Base-by-base conservation (phyloP, 2,888 invertebrate genomes). In the Yponomeuta evonymella region DNA sequence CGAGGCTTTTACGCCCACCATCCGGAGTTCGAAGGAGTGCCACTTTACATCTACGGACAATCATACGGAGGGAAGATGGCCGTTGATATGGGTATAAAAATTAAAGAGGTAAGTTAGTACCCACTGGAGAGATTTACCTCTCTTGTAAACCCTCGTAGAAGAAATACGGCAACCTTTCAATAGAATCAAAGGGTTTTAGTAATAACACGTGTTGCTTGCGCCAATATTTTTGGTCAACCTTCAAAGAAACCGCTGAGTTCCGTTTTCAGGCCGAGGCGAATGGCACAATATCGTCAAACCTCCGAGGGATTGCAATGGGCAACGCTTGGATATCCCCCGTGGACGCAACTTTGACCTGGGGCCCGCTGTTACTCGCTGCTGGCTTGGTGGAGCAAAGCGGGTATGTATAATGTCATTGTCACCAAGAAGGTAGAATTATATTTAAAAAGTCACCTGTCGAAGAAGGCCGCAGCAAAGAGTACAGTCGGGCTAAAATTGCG, bases 31-130 rank as follows among this genome's bases (percentile, higher is more conserved):
- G 93, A 94, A 82, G 90, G 87, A 11, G 94, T 95, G 0, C 96
- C 97, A 0, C 90, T 97, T 58, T 98, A 97, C 81, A 96, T 98
- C 73, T 96, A 97, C 79, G 96, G 96, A 36, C 97, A 98, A 84
- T 97, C 97, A 0, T 98, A 98, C 83, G 98, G 98, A 29, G 98
- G 98, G 1, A 98, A 98, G 90, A 98, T 98, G 97, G 96, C 96
- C 0, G 94, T 96, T 0, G 97, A 97, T 78, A 97, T 98, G 83
- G 97, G 95, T 10, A 83, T 92, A 79, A 82, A 88, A 71, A 92
- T 95, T 83, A 80, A 89, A 72, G 89, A 93, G 85, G 95, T 94
- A 81, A 76, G 71, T 70, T 69, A 8, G 33, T n/a, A 15, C 12
- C 5, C 15, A 58, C 51, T 15, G 12, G 12, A 58, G 15, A 2